Conservation (phyloP, 2,113 vertebrate genomes). For the Rallus limicola region DNA sequence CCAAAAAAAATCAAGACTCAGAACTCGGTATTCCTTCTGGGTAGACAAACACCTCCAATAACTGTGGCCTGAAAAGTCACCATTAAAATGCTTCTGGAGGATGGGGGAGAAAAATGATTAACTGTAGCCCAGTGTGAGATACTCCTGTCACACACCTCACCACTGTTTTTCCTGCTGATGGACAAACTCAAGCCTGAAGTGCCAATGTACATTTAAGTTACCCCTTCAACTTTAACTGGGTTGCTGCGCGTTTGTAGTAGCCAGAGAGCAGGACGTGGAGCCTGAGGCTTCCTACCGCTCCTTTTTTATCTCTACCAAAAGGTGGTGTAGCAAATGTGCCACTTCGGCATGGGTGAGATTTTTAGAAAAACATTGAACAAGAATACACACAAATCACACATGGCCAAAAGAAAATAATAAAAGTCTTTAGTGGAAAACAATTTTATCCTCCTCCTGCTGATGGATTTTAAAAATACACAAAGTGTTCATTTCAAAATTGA, state of each 20-base stretch:
- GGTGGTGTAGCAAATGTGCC: neutral
- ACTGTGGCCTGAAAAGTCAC: neutral
- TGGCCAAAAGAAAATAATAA: conserved; percentile 72
- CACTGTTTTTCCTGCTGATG: neutral
- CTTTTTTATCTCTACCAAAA: neutral
- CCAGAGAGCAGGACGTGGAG: neutral
- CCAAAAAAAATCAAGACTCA: neutral
- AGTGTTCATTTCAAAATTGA: conserved; percentile 53
- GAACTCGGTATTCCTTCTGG: neutral
- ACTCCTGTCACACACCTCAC: neutral
- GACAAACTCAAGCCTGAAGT: neutral
- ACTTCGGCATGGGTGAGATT: neutral
- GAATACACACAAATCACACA: conserved; percentile 73
- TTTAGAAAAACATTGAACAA: conserved; percentile 30
- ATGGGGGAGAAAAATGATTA: neutral
- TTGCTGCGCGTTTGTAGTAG: neutral
- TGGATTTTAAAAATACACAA: conserved; percentile 71
- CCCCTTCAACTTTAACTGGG: neutral
- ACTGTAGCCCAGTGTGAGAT: neutral
- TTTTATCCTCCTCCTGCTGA: conserved; percentile 62
- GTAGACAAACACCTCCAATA: neutral
- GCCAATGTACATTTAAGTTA: neutral
- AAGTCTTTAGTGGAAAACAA: conserved; percentile 77
- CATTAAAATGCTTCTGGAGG: neutral
- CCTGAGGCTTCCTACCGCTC: neutral